Evolutionary conservation across 1,140 invertebrate genomes (phyloP).

Genomic region (Drosophila subpulchrella): DNA sequence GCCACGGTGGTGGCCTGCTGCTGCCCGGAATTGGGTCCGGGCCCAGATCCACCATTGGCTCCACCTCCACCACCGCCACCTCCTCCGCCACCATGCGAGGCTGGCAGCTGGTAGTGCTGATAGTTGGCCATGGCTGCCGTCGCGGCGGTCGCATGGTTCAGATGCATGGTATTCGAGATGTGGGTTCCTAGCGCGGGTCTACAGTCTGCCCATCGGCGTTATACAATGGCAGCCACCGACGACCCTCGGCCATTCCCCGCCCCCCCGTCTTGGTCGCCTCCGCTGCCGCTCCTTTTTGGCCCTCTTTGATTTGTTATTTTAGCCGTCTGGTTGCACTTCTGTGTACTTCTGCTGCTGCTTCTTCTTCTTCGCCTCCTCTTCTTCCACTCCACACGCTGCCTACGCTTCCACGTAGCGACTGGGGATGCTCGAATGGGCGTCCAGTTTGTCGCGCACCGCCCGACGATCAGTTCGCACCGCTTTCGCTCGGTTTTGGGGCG

Average conservation of each 20-base stretch:
- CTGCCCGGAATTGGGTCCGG: conserved; percentile 30
- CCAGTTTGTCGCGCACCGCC: conserved; percentile 52
- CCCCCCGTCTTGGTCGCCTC: not conserved
- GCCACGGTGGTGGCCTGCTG: conserved; percentile 76
- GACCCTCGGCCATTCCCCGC: conserved; percentile 62
- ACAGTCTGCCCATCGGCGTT: conserved; percentile 72
- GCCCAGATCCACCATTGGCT: conserved; percentile 32
- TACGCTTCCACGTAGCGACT: conserved; percentile 60
- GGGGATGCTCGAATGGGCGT: conserved; percentile 7
- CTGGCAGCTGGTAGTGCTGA: conserved; percentile 77
- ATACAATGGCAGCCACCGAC: conserved; percentile 64
- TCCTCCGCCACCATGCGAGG: conserved; percentile 61
- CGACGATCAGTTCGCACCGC: conserved; percentile 61
- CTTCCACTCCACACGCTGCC: conserved; percentile 49
- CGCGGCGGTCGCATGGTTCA: conserved; percentile 81
- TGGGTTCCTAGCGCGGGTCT: conserved; percentile 44
- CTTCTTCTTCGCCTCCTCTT: conserved; percentile 32
- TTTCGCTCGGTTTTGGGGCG: conserved; percentile 35
- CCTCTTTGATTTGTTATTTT: conserved; percentile 69
- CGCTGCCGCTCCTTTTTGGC: conserved; percentile 41
- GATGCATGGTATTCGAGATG: conserved; percentile 77
- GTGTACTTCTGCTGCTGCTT: conserved; percentile 47
- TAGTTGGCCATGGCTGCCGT: conserved; percentile 81
- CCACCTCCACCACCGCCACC: conserved; percentile 28
- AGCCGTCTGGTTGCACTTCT: conserved; percentile 68